These are phyloP conservation scores for Cavia aperea DNA, from an alignment of 2,113 vertebrate species.

Conservation along the genomic window DNA sequence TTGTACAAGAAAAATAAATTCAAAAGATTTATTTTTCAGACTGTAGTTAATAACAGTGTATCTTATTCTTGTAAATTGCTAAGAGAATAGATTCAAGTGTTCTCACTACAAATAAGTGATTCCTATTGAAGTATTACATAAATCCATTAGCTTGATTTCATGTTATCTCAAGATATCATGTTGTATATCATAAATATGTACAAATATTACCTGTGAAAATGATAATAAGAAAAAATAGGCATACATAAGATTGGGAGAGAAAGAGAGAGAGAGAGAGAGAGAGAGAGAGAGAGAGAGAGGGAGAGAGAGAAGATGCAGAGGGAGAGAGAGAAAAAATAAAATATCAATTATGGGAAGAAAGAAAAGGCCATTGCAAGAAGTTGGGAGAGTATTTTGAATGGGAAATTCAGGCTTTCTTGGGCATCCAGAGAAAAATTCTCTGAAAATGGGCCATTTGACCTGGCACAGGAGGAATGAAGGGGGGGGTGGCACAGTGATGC, in stretches of 20 bases:
- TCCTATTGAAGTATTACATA: background rate
- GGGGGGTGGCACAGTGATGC: accelerated
- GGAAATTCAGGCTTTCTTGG: background rate
- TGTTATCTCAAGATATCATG: background rate
- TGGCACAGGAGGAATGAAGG: accelerated
- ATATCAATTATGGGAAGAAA: background rate
- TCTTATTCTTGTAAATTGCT: background rate
- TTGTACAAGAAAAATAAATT: background rate
- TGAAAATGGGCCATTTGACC: background rate
- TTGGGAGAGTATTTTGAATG: background rate
- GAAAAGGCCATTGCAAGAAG: background rate
- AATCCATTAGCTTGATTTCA: background rate
- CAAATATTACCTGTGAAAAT: background rate
- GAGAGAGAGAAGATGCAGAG: background rate
- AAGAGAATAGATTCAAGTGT: background rate
- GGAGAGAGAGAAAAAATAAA: background rate
- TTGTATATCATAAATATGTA: background rate
- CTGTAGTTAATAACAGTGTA: background rate
- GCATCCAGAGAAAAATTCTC: background rate
- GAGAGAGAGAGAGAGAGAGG: too few species aligned
- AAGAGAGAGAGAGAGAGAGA: too few species aligned
- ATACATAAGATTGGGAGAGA: background rate
- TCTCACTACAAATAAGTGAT: background rate
- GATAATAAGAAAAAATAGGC: background rate
- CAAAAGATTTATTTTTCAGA: background rate